These are phyloP conservation scores for Minunthozetes semirufus DNA, from an alignment of 2,888 invertebrate genomes.

Conservation along the genomic window DNA sequence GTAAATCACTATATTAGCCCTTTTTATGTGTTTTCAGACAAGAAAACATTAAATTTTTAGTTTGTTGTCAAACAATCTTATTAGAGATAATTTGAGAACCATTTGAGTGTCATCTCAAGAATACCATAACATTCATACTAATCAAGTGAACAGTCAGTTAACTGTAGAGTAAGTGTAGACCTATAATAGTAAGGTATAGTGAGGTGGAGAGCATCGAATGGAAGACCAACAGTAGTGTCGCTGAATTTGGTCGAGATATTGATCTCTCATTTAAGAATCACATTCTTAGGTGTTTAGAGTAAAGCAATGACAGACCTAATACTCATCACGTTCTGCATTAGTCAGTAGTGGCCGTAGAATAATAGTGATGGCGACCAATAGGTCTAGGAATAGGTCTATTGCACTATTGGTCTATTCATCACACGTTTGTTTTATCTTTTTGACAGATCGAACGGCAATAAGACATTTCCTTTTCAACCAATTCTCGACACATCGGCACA, in stretches of 20 bases:
- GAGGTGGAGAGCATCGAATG: too few species aligned
- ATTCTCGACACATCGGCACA: background rate
- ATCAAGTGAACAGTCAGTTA: constrained; percentile 4
- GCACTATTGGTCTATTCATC: constrained; percentile 18
- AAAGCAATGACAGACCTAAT: constrained; percentile 3
- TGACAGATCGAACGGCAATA: constrained; percentile 26
- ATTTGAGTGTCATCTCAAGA: constrained; percentile 17
- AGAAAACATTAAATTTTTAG: constrained; percentile 6
- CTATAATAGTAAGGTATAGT: background rate
- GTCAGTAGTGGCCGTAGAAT: constrained; percentile 1
- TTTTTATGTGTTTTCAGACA: background rate
- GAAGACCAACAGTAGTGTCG: background rate
- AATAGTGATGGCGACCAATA: background rate
- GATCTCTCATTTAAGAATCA: background rate
- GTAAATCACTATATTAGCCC: too few species aligned
- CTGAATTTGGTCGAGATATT: background rate
- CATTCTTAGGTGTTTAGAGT: background rate
- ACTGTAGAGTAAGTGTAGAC: background rate
- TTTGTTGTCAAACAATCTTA: background rate
- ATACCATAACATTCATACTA: constrained; percentile 20
- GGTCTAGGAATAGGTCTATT: background rate
- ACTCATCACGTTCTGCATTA: constrained; percentile 25
- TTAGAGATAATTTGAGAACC: constrained; percentile 18
- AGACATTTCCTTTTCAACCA: constrained; percentile 23
- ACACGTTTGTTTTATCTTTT: constrained; percentile 24